Evolutionary conservation across 1,140 invertebrate species (phyloP).

Genomic region (Drosophila takahashii): DNA sequence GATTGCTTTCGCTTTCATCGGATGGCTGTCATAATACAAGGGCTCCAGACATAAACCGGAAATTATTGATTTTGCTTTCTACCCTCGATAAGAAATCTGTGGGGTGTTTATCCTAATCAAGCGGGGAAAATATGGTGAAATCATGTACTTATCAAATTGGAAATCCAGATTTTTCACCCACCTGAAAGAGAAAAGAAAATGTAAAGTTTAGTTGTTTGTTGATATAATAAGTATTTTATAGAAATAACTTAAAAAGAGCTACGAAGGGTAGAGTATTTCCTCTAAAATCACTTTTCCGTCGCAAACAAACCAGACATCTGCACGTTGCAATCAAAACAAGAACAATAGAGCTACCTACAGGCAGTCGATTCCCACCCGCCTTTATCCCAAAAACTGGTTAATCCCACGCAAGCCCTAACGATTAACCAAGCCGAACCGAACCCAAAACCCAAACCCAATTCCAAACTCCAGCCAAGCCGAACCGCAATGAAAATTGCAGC

Average conservation of each 20-base stretch:
- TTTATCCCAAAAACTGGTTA: constrained; percentile 41
- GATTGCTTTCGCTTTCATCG: constrained; percentile 47
- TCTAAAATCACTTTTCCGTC: constrained; percentile 4
- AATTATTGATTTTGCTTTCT: constrained; percentile 51
- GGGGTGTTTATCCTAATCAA: constrained; percentile 3
- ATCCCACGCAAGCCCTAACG: constrained; percentile 65
- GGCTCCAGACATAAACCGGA: constrained; percentile 50
- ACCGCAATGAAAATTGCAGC: constrained; percentile 63
- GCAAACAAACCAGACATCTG: constrained; percentile 63
- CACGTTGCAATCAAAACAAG: constrained; percentile 67
- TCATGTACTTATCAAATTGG: constrained; percentile 9
- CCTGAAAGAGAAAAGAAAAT: constrained; percentile 32
- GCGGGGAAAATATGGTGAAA: not conserved
- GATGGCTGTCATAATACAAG: constrained; percentile 57
- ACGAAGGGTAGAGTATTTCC: not conserved
- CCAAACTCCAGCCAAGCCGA: constrained; percentile 35
- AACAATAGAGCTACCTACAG: constrained; percentile 53
- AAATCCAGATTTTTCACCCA: constrained; percentile 13
- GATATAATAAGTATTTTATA: not conserved
- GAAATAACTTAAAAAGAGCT: not conserved
- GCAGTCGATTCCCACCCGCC: constrained; percentile 6
- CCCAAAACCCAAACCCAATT: constrained; percentile 44
- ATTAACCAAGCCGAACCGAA: constrained; percentile 52
- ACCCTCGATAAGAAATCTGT: not conserved
- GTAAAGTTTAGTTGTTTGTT: not conserved